Evolutionary conservation across 2,888 invertebrate species (phyloP), one percentile per base, ranked within the genome.

Genomic region (Halictus ligatus): DNA sequence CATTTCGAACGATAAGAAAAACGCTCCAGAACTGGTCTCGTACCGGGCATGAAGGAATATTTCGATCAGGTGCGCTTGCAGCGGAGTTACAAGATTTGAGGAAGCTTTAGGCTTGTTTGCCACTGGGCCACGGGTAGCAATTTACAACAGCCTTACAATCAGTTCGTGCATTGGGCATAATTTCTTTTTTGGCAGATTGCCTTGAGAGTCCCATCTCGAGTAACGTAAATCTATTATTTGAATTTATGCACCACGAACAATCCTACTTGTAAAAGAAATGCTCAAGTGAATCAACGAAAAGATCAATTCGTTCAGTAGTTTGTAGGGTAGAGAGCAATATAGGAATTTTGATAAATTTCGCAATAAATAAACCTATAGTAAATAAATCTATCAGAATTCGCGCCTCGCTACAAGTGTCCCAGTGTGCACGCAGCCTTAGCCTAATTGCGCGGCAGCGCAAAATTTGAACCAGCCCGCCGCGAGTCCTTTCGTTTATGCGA

Each of bases 31-130:
- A 58, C 50, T 86, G 73, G 78, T 78, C 76, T 76, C 67, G 69
- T 76, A 78, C 46, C 86, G 58, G 46, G 58, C 64, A 79, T 58
- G 50, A 71, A 75, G 81, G 71, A 78, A 78, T 75, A 78, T 21
- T 18, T 77, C 50, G 40, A 43, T 80, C 54, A 60, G 58, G 72
- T 75, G 80, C 73, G 50, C 50, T 48, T 58, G 64, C 58, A 69
- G 67, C 83, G 75, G 54, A 67, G 46, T 67, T 64, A 72, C 15
- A 12, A 35, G 43, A 43, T 15, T 40, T 46, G n/a, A 40, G n/a
- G n/a, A 43, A 43, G 43, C 43, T 43, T 71, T n/a, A n/a, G 21
- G 71, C 71, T 71, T 71, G 43, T n/a, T 12, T n/a, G n/a, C 43
- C 43, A 40, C 40, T 21, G 69, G 40, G 10, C 29, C 64, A 29